Conservation (phyloP, 2,888 invertebrate species). For the Byasa hedistus region DNA sequence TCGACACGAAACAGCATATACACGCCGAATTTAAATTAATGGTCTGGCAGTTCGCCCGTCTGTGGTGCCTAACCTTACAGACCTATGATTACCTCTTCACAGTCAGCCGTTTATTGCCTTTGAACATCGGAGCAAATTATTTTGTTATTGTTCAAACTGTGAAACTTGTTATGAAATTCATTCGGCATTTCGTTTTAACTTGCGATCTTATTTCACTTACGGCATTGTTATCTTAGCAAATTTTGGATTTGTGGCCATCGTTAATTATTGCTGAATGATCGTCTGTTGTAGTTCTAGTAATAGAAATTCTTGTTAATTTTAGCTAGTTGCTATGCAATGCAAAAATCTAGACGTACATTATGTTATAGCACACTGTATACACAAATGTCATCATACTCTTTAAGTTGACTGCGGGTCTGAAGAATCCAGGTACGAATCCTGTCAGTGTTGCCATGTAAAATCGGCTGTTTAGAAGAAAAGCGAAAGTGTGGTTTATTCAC, state of each 20-base stretch:
- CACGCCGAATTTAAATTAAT: conserved; percentile 33
- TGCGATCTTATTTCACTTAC: not conserved
- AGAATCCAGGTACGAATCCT: too few species aligned
- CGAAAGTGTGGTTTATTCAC: too few species aligned
- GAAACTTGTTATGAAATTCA: not conserved
- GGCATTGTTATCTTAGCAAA: not conserved
- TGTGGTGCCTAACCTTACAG: conserved; percentile 11
- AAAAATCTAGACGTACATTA: too few species aligned
- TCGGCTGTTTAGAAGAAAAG: too few species aligned
- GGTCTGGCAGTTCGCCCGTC: conserved; percentile 15
- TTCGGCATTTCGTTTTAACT: not conserved
- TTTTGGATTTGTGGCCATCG: not conserved
- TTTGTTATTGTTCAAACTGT: conserved; percentile 10
- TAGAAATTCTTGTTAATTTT: too few species aligned
- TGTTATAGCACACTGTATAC: too few species aligned
- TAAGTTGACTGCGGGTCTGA: too few species aligned
- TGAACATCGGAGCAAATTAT: conserved; percentile 14
- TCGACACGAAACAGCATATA: conserved; percentile 34
- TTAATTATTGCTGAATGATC: too few species aligned
- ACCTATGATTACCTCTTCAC: conserved; percentile 19
- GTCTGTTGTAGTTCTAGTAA: too few species aligned
- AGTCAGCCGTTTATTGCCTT: conserved; percentile 15
- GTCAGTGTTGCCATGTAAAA: too few species aligned
- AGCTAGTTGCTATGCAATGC: too few species aligned
- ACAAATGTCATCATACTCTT: too few species aligned